Base-by-base conservation (phyloP, 2,797 vertebrate species). In the Nothura maculosa region DNA sequence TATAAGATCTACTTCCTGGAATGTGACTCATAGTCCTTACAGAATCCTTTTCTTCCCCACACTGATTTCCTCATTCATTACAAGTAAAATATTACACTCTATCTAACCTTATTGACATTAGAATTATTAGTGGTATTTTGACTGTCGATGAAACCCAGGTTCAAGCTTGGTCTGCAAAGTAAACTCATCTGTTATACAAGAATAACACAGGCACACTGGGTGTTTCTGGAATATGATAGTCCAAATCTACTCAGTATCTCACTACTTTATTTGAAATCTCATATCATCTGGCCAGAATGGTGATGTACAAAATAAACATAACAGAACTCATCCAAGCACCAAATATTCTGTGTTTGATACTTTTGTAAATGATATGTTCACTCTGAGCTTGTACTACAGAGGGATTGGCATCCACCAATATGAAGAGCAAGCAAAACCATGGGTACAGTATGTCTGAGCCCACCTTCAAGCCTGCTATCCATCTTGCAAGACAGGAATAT, bases 301-400 rank as follows among this genome's bases (percentile, higher is more conserved):
- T 32, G 48, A 10, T 40, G 27, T 34, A 38, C 81, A 72, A 63
- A 8, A 55, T 10, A 48, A 80, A 34, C 8, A 19, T 18, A 63
- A 15, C 58, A 28, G 34, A 43, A 19, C 6, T 4, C 14, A 90
- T 21, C 5, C 24, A 24, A 45, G 5, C 4, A 32, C 0, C 0
- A 5, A 20, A 6, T 57, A 10, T 48, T 62, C 7, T 57, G 27
- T 62, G 2, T 17, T 45, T 63, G 42, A 30, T 40, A 4, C 6
- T 40, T 45, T 42, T 32, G 7, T 52, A 85, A 92, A 67, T 19
- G 0, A 5, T 4, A 40, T 12, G 2, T 11, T 66, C 5, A 45
- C 12, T 11, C 48, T 78, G 10, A 12, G 1, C 10, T 48, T 76
- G 27, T 6, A 55, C 16, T 88, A 8, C 9, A 55, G 20, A 9